Conservation (phyloP, 2,888 invertebrate species). For the Scaptomyza caliginosa region DNA sequence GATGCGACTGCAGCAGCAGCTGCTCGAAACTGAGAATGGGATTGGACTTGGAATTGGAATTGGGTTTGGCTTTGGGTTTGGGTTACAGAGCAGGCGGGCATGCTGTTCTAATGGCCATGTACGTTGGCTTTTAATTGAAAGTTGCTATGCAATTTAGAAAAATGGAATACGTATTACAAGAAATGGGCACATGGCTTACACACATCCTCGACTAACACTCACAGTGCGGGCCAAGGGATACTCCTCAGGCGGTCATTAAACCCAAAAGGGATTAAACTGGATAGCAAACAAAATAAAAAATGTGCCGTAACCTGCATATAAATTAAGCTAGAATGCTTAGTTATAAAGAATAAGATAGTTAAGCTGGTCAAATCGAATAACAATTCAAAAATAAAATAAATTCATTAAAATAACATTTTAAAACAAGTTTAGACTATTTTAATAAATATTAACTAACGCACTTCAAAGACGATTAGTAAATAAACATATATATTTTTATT, state of each 20-base stretch:
- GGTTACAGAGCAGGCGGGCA: constrained; percentile 3
- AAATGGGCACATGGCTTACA: constrained; percentile 2
- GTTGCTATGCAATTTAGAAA: constrained; percentile 48
- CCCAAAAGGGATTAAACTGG: neutral
- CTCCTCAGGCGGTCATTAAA: neutral
- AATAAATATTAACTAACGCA: too few species aligned
- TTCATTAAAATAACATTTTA: too few species aligned
- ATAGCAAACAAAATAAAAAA: neutral
- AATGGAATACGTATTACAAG: constrained; percentile 20
- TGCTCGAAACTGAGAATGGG: neutral
- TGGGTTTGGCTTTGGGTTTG: neutral
- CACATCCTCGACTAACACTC: neutral
- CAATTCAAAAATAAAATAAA: too few species aligned
- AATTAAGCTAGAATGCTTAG: too few species aligned
- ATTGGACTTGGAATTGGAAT: neutral
- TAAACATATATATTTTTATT: too few species aligned
- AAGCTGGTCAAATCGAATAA: too few species aligned
- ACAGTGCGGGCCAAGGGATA: neutral
- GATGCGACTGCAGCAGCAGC: constrained; percentile 7
- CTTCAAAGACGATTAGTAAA: too few species aligned
- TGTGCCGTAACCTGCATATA: too few species aligned
- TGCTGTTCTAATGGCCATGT: constrained; percentile 39
- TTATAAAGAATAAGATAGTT: too few species aligned
- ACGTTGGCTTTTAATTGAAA: constrained; percentile 53
- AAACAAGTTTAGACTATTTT: too few species aligned